Base-by-base conservation (phyloP, 2,797 vertebrate genomes). In the Sciurus carolinensis region DNA sequence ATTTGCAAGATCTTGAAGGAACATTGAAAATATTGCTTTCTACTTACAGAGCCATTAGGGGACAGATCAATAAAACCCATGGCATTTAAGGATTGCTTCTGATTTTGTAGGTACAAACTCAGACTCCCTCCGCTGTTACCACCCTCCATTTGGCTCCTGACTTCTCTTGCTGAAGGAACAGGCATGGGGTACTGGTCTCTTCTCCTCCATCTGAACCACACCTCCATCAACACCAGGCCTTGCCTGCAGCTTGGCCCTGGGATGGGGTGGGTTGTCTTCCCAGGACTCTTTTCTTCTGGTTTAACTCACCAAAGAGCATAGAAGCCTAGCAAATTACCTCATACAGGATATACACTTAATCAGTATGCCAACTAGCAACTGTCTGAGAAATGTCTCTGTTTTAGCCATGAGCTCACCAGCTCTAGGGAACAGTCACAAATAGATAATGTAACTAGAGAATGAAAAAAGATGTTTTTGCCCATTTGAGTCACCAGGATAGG, bases 71-170 rank as follows among this genome's bases (percentile, higher is more conserved):
- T 88, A 80, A 90, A 94, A 88, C n/a, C 52, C 17, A 7, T 62
- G 24, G 28, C 59, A 92, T 95, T 96, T 36, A 80, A 95, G 83
- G 93, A 67, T 20, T 79, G 76, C 26, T 86, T 86, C 88, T 91
- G 17, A 90, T 75, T 90, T 95, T n/a, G 64, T 33, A 89, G 66
- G 24, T 5, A 71, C 80, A 47, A 92, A 14, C n/a, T 8, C 18
- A 91, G 82, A 64, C 59, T 54, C 44, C 75, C 1, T 30, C 13
- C 54, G 22, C 17, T 8, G 3, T 8, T 62, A 26, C 9, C 8
- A 62, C 3, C 17, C 15, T 92, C 42, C 36, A 3, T 80, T 57
- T 88, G 50, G 28, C 82, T 92, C 81, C 57, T 54, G 66, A 54
- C 59, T 95, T 86, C 72, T 82, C 73, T 90, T 0, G 0, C 33